Evolutionary conservation across 1,140 invertebrate species (phyloP).

Genomic region (Lordiphosa collinella): DNA sequence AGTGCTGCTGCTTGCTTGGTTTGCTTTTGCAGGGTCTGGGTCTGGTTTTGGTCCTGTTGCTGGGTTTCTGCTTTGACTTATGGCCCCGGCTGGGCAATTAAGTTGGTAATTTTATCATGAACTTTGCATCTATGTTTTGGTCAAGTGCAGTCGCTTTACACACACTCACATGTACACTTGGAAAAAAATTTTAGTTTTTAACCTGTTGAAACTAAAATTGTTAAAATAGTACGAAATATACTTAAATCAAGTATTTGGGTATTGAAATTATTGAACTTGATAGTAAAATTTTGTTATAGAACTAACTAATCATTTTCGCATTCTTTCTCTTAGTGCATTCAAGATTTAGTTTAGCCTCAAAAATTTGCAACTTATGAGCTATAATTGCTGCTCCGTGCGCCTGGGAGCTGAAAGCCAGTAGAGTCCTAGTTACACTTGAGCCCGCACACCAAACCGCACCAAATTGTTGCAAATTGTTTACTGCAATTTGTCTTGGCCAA

Average conservation of each 20-base stretch:
- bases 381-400: constrained; percentile 49
- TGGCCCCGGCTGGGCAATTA: constrained; percentile 54
- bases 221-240: no score
- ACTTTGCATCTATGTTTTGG: constrained; percentile 58
- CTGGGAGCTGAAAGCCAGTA: not conserved
- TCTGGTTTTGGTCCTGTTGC: not conserved
- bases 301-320: no score
- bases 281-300: no score
- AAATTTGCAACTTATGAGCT: constrained; percentile 61
- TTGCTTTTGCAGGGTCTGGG: not conserved
- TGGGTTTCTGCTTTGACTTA: constrained; percentile 23
- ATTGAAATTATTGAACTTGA: no score
- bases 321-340: not conserved
- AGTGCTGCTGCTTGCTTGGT: constrained; percentile 16
- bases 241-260: no score
- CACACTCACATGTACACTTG: no score
- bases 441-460: constrained; percentile 24
- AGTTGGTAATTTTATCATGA: constrained; percentile 75
- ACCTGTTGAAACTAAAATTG: no score
- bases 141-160: constrained; percentile 27
- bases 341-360: constrained; percentile 41
- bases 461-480: constrained; percentile 72
- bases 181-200: no score
- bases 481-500: constrained; percentile 72
- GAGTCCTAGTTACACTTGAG: constrained; percentile 15